phyloP scores from a whole-genome alignment of 2,888 invertebrate genomes.

The Aleiodes alternator region DNA sequence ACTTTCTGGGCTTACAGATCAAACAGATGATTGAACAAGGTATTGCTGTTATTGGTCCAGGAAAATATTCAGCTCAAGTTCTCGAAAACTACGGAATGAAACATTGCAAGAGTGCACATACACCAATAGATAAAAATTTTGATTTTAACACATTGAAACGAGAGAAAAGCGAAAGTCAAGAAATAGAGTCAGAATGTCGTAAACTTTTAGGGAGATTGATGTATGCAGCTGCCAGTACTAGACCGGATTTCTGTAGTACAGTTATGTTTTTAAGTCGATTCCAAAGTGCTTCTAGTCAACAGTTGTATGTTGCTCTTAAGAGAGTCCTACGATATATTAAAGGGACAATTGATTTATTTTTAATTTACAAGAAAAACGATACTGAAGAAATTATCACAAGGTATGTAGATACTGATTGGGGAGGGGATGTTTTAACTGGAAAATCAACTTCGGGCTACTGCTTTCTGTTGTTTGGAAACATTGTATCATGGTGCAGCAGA shows the following conservation, averaged over 20 bases:
- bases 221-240: slow-evolving; percentile 53
- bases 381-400: slow-evolving; percentile 43
- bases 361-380: slow-evolving; percentile 45
- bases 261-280: background rate
- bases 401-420: slow-evolving; percentile 57
- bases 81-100: slow-evolving; percentile 29
- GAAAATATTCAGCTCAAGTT: slow-evolving; percentile 30
- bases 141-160: slow-evolving; percentile 1
- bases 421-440: slow-evolving; percentile 35
- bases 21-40: slow-evolving; percentile 10
- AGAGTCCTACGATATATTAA: slow-evolving; percentile 57
- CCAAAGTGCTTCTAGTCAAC: slow-evolving; percentile 24
- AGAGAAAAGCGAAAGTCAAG: too few species aligned
- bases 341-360: slow-evolving; percentile 51
- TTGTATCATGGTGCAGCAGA: slow-evolving; percentile 48
- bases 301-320: slow-evolving; percentile 54
- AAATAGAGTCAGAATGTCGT: slow-evolving; percentile 40
- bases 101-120: slow-evolving; percentile 30
- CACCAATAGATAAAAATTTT: slow-evolving; percentile 43
- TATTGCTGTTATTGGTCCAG: slow-evolving; percentile 21
- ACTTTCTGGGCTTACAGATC: slow-evolving; percentile 45
- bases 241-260: slow-evolving; percentile 49
- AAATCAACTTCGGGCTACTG: slow-evolving; percentile 50
- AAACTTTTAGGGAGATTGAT: slow-evolving; percentile 52
- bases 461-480: slow-evolving; percentile 50